Evolutionary conservation across 2,113 vertebrate genomes (phyloP).

Genomic region (Peromyscus maniculatus): DNA sequence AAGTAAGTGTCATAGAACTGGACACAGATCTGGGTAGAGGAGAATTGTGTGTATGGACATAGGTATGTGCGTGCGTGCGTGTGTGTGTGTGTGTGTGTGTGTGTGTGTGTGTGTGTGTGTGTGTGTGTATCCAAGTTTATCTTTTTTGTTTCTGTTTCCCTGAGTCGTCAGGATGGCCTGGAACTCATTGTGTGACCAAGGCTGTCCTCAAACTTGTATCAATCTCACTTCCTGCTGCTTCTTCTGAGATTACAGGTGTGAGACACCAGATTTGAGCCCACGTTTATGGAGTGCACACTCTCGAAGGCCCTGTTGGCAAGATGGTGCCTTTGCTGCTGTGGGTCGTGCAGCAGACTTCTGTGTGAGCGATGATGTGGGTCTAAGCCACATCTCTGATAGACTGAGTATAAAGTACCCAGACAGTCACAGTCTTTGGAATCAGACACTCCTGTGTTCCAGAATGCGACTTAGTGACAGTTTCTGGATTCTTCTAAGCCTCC

Average conservation of each 20-base stretch:
- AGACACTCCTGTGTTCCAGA: neutral
- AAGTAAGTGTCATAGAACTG: neutral
- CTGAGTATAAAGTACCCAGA: accelerated
- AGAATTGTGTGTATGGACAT: accelerated
- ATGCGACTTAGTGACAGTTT: neutral
- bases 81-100: accelerated
- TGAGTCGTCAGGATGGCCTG: neutral
- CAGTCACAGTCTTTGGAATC: neutral
- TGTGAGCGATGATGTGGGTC: neutral
- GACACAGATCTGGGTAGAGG: too few relatives aligned
- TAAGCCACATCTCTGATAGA: neutral
- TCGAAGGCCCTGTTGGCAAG: accelerated
- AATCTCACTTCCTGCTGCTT: neutral
- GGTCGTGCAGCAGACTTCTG: neutral
- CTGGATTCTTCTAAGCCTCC: neutral
- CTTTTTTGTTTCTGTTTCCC: neutral
- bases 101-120: accelerated
- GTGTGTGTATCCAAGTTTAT: neutral
- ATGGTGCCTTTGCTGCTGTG: neutral
- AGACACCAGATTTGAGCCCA: neutral
- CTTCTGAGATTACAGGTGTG: neutral
- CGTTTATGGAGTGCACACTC: neutral
- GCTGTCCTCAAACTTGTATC: neutral
- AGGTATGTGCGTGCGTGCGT: too few relatives aligned
- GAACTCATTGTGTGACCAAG: neutral